Base-by-base conservation (phyloP, 30 jellyfish, hydroid and myxozoan species). In the Hydra vulgaris region DNA sequence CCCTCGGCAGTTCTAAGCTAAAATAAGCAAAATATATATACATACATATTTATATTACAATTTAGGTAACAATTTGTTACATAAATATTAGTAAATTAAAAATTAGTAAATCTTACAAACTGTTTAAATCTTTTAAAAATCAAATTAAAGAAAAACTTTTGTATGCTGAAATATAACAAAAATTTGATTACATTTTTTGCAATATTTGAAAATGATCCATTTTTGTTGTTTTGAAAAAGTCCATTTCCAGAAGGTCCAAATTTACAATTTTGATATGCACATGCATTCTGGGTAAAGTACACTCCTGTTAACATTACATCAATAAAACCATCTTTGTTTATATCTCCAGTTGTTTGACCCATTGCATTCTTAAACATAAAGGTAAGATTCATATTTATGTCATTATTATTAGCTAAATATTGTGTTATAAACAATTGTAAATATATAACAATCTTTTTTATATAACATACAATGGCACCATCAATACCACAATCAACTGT, bases 271-370 rank as follows among this genome's bases (percentile, higher is more conserved):
- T 79, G 66, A 18, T 83, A 81, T 53, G 82, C 92, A 81, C 98
- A 91, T 24, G 80, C 83, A 1, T 83, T 82, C 0, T 73, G 67
- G 52, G 87, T 80, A 70, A 82, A 89, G 70, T 54, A 79, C 8
- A 86, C 77, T 20, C 92, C 98, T 18, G 91, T 56, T 15, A 90
- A 74, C 73, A 91, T 86, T 89, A 90, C 81, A 70, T 91, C 98
- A 71, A 85, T 20, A 61, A 82, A 27, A 1, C 96, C 98, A 76
- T 91, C 98, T 40, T 83, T 91, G 80, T 91, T 91, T 80, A 81
- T 53, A 67, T 91, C 98, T 16, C 96, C 98, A 27, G 87, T 83
- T n/a, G 98, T 88, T 70, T 86, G 95, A 19, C 98, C 98, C 98
- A 91, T 91, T 0, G 95, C 96, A 70, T 91, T 95, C 95, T 84